These are phyloP conservation scores for Clitarchus hookeri DNA, from an alignment of 2,888 invertebrate genomes.

Conservation along the genomic window DNA sequence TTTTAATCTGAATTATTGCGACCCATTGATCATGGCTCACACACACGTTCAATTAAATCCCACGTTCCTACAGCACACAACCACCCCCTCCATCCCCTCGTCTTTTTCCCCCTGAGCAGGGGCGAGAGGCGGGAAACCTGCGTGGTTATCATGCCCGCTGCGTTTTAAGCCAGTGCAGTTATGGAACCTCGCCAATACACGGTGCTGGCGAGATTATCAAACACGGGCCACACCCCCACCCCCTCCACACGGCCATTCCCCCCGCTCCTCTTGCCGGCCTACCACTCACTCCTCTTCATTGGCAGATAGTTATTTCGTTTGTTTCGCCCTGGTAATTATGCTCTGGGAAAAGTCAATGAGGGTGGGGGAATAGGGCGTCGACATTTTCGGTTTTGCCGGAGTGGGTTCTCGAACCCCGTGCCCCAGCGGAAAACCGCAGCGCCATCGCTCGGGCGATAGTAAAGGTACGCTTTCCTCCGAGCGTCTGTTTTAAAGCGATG, in stretches of 20 bases:
- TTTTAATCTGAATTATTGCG: conserved; percentile 5
- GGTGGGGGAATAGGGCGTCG: neutral
- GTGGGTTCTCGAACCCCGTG: neutral
- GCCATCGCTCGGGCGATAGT: too few species aligned
- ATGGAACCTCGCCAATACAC: conserved; percentile 7
- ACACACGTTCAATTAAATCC: conserved; percentile 14
- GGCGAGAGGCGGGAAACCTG: neutral
- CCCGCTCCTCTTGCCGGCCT: neutral
- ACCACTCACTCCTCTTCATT: conserved; percentile 23
- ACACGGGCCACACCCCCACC: conserved; percentile 22
- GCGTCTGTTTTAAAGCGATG: too few species aligned
- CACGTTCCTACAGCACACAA: neutral
- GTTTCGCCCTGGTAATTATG: conserved; percentile 10
- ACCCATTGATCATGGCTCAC: conserved; percentile 10
- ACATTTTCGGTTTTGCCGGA: neutral
- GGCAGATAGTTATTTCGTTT: conserved; percentile 36
- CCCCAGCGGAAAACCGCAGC: too few species aligned
- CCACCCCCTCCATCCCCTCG: neutral
- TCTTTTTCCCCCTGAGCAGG: neutral
- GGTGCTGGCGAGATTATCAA: conserved; percentile 17
- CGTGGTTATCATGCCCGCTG: neutral
- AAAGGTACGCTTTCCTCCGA: too few species aligned
- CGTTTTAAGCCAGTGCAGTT: neutral
- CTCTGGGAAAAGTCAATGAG: neutral
- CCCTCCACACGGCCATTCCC: neutral